Percentiles rank a stretch among this genome's conserved stretches.
These are phyloP conservation scores for Rhegmatorhina hoffmannsi DNA, from an alignment of 2,113 vertebrate genomes.

Conservation along the genomic window DNA sequence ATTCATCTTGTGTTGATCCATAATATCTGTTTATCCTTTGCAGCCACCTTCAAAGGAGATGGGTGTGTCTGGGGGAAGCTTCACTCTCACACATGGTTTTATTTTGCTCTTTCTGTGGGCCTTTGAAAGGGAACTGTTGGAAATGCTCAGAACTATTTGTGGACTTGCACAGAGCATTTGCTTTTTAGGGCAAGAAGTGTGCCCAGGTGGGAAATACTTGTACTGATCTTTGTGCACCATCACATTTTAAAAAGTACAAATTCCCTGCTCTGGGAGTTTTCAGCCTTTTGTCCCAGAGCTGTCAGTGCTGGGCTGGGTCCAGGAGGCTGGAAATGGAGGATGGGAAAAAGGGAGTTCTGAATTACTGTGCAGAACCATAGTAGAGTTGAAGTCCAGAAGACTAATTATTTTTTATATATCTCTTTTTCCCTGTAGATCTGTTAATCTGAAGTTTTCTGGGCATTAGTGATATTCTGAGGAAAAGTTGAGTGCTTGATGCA, in stretches of 20 bases:
- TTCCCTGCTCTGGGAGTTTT: background rate
- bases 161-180: background rate
- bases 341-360: background rate
- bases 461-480: background rate
- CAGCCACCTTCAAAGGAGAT: background rate
- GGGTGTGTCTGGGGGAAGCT: background rate
- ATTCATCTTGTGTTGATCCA: background rate
- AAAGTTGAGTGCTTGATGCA: background rate
- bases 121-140: background rate
- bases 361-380: background rate
- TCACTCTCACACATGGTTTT: background rate
- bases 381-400: background rate
- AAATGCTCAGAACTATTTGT: background rate
- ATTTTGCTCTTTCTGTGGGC: background rate
- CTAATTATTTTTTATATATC: background rate
- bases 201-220: background rate
- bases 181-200: background rate
- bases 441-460: background rate
- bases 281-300: background rate
- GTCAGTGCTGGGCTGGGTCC: background rate
- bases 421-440: background rate
- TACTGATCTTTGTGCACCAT: background rate
- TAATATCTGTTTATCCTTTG: background rate
- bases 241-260: background rate
- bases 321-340: background rate